Evolutionary conservation across 2,888 invertebrate species (phyloP), one percentile per base, ranked within the genome.

Genomic region (Tenthredo livida): DNA sequence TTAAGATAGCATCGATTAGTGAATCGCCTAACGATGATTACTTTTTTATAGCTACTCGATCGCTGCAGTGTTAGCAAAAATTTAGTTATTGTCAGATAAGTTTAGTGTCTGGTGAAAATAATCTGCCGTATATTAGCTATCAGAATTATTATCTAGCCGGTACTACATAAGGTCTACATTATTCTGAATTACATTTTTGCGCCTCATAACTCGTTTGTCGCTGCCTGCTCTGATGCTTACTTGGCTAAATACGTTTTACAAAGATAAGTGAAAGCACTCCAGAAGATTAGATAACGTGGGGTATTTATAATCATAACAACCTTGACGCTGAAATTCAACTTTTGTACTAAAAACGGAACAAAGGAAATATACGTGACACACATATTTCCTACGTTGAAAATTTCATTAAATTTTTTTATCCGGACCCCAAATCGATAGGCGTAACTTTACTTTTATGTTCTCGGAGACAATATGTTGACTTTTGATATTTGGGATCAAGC

Each of bases 261-360:
- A 61, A 80, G 58, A 58, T 58, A 80, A 61, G 40, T 61, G 61
- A 61, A 80, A 80, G 58, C 80, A 40, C 80, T 80, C 37, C n/a
- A 40, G 21, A 61, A 80, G 61, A 80, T 80, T 80, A 80, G 80
- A 80, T 61, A 80, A 40, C 37, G 17, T 7, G 21, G 37, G 58
- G 21, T 40, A 50, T 40, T 80, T 40, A 80, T 37, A 54, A 58
- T 61, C 80, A 37, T n/a, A 61, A 77, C 5, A 77, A 77, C 54
- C 50, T 54, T 54, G 54, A 54, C 29, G 50, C 29, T 25, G 77
- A 54, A 77, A 54, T 77, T 77, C 9, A 77, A 15, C 77, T 77
- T 54, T 25, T 25, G 9, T 77, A 54, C 2, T 77, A 77, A 77
- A 50, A 77, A 77, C 50, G 21, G 6, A 21, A 54, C 50, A 54